Conservation (phyloP, 2,888 invertebrate species). For the Microplitis manilae region DNA sequence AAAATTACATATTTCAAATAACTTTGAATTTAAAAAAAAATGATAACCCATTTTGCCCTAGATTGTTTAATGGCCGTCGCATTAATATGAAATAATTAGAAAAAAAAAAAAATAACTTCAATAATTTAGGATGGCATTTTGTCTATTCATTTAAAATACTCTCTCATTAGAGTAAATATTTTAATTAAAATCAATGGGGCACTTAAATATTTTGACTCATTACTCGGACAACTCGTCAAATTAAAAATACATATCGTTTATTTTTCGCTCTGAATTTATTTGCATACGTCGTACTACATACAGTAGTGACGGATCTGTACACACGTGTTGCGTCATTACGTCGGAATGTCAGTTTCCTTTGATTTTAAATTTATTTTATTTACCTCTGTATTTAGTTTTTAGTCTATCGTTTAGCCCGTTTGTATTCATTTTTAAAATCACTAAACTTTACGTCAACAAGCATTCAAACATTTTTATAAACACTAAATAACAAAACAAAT, state of each 20-base stretch:
- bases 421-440: neutral
- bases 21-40: neutral
- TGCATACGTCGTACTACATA: neutral
- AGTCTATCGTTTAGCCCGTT: too few species aligned
- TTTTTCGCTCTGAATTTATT: neutral
- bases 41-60: too few species aligned
- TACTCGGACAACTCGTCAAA: neutral
- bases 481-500: neutral
- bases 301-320: neutral
- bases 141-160: too few species aligned
- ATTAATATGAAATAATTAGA: too few species aligned
- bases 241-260: neutral
- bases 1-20: too few species aligned
- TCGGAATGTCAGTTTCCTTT: neutral
- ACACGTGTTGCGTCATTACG: neutral
- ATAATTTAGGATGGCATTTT: too few species aligned
- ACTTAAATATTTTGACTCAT: too few species aligned
- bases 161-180: too few species aligned
- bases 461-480: neutral
- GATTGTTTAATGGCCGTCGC: too few species aligned
- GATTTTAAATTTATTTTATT: neutral
- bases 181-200: too few species aligned
- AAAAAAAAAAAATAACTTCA: too few species aligned
- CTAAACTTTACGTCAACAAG: neutral
- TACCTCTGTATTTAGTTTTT: neutral